A percentile compares a stretch with the other conserved stretches of the same genome.
Evolutionary conservation across 1,140 invertebrate species (phyloP).

Genomic region (Rhagoletis zephyria): DNA sequence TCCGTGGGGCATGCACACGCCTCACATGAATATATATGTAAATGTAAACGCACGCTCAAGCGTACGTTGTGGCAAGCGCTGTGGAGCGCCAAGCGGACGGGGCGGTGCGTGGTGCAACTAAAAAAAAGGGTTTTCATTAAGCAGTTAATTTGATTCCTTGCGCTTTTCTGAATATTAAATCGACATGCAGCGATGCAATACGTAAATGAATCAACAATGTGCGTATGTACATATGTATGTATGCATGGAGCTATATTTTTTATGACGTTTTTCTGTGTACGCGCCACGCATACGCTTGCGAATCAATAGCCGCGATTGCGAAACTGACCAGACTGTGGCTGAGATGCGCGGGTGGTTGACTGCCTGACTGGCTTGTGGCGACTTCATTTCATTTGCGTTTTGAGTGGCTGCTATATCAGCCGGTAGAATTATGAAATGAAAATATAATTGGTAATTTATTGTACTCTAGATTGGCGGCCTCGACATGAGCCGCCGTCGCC

Average conservation of each 20-base stretch:
- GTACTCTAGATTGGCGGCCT: slow-evolving; percentile 37
- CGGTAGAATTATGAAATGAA: slow-evolving; percentile 53
- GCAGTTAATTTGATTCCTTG: slow-evolving; percentile 53
- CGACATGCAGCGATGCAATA: too few relatives aligned
- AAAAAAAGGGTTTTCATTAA: slow-evolving; percentile 48
- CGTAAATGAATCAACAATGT: not conserved
- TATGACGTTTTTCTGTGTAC: too few relatives aligned
- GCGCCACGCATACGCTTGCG: not conserved
- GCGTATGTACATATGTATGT: not conserved
- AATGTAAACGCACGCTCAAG: not conserved
- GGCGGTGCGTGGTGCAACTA: not conserved
- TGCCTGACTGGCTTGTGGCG: not conserved
- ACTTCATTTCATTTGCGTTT: slow-evolving; percentile 51
- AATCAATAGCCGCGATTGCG: not conserved
- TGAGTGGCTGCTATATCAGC: slow-evolving; percentile 29
- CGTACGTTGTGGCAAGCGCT: not conserved
- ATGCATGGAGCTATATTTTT: not conserved
- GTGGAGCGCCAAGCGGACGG: not conserved
- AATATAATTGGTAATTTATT: slow-evolving; percentile 55
- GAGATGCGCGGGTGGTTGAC: not conserved
- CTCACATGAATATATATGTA: slow-evolving; percentile 35
- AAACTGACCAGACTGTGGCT: not conserved
- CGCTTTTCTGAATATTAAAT: too few relatives aligned
- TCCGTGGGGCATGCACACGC: slow-evolving; percentile 19
- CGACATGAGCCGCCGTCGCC: slow-evolving; percentile 19